Evolutionary conservation across 2,113 vertebrate species (phyloP).

Genomic region (Amia ocellicauda): DNA sequence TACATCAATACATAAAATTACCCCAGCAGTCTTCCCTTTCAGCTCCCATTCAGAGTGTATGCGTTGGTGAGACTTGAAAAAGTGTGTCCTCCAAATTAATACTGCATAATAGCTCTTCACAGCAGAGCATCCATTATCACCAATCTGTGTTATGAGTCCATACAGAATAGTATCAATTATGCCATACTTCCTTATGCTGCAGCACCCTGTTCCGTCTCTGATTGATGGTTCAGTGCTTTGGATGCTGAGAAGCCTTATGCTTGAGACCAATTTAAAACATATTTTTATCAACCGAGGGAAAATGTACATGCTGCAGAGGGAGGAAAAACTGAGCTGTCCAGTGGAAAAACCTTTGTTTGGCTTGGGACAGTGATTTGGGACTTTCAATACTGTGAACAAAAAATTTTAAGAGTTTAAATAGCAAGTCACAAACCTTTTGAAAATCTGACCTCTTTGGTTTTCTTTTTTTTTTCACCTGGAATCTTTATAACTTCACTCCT

Average conservation of each 20-base stretch:
- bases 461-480: too few relatives aligned
- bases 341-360: too few relatives aligned
- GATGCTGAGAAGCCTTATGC: neutral
- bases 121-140: conserved; percentile 14
- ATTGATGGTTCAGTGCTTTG: conserved; percentile 3
- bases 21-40: too few relatives aligned
- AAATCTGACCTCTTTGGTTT: too few relatives aligned
- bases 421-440: too few relatives aligned
- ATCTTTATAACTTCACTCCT: too few relatives aligned
- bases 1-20: too few relatives aligned
- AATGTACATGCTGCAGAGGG: neutral
- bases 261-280: conserved; percentile 3
- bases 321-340: neutral
- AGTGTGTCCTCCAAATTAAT: conserved; percentile 11
- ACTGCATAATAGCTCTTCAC: neutral
- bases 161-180: conserved; percentile 21
- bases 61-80: neutral
- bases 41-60: too few relatives aligned
- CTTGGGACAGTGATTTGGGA: too few relatives aligned
- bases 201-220: neutral
- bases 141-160: conserved; percentile 13
- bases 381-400: too few relatives aligned
- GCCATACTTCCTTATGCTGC: neutral
- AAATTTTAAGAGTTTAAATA: too few relatives aligned
- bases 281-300: neutral